Percentiles rank a stretch among this genome's conserved stretches.
phyloP scores from a whole-genome alignment of 2,113 vertebrate species.

The Odontophorus gujanensis region DNA sequence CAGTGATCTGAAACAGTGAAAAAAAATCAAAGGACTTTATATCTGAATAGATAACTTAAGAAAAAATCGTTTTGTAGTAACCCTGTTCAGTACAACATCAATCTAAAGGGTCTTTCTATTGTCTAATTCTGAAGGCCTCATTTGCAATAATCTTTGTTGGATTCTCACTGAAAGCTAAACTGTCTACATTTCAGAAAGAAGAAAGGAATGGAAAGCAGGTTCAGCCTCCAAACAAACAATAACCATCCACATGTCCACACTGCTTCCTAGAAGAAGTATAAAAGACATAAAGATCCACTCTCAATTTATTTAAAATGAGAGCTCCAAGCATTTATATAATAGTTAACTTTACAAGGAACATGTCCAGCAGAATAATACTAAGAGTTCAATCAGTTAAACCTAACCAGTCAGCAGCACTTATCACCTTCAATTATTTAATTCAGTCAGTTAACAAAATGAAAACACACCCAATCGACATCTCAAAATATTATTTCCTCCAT shows the following conservation, averaged over 20 bases:
- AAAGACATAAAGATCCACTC: not conserved
- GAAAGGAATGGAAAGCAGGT: not conserved
- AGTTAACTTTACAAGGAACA: constrained; percentile 22
- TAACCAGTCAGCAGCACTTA: constrained; percentile 3
- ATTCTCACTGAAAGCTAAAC: not conserved
- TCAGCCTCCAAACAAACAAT: not conserved
- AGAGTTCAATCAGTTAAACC: constrained; percentile 14
- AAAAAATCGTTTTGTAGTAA: not conserved
- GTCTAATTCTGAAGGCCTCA: not conserved
- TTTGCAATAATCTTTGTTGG: not conserved
- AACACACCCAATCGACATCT: not conserved
- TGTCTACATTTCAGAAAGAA: not conserved
- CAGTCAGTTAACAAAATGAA: not conserved
- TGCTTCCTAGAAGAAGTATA: not conserved
- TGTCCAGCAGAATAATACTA: constrained; percentile 15
- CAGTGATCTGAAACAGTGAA: not conserved
- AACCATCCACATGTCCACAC: not conserved
- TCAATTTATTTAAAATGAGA: constrained; percentile 26
- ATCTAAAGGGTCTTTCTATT: not conserved
- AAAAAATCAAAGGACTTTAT: not conserved
- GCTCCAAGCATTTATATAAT: not conserved
- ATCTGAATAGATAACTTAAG: not conserved
- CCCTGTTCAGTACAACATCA: not conserved
- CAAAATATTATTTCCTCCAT: not conserved
- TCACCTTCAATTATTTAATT: constrained; percentile 17